Conservation (phyloP, 2,888 invertebrate species). For the Aleiodes testaceus region DNA sequence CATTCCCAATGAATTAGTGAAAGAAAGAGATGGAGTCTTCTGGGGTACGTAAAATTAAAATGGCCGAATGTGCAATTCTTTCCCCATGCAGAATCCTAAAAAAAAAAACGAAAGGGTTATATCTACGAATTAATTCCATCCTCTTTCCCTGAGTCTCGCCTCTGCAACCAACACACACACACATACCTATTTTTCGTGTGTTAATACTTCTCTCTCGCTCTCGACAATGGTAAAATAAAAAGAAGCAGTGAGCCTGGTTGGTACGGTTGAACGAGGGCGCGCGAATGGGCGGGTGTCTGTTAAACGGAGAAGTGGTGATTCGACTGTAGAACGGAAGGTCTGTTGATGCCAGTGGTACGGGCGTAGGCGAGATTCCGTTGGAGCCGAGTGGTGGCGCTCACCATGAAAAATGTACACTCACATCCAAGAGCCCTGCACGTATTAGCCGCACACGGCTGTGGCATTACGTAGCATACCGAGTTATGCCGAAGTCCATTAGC, state of each 20-base stretch:
- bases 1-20: not conserved
- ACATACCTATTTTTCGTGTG: too few relatives aligned
- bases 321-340: constrained; percentile 62
- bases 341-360: constrained; percentile 51
- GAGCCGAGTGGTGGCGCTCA: constrained; percentile 66
- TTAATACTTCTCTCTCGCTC: not conserved
- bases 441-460: constrained; percentile 34
- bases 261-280: constrained; percentile 67
- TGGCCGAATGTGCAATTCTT: too few relatives aligned
- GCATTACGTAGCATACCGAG: too few relatives aligned
- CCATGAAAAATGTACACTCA: constrained; percentile 49
- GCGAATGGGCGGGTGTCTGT: constrained; percentile 57
- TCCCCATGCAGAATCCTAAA: too few relatives aligned
- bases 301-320: constrained; percentile 35
- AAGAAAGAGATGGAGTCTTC: not conserved
- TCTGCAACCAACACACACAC: not conserved
- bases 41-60: not conserved
- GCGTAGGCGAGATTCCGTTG: constrained; percentile 69
- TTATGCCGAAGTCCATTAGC: too few relatives aligned
- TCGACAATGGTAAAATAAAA: not conserved
- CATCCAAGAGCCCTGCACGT: constrained; percentile 18
- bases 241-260: constrained; percentile 47
- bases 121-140: not conserved
- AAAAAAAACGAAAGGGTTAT: not conserved
- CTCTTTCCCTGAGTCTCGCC: constrained; percentile 10